phyloP scores from a whole-genome alignment of 2,888 invertebrate genomes.

The Sesia bembeciformis region DNA sequence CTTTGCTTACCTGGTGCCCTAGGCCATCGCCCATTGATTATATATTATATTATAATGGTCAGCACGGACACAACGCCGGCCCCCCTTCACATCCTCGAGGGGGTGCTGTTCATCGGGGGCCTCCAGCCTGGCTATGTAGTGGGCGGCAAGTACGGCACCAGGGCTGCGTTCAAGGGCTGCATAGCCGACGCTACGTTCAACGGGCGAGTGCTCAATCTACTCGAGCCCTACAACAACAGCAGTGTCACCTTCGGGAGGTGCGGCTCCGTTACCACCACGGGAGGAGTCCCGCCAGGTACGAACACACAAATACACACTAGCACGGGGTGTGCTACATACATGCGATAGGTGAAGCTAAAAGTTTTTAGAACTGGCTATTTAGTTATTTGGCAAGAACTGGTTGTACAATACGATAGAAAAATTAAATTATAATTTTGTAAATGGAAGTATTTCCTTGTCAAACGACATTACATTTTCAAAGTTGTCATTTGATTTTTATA shows the following conservation, averaged over 20 bases:
- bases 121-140: conserved; percentile 77
- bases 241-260: conserved; percentile 46
- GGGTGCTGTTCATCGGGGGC: conserved; percentile 91
- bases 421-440: too few species aligned
- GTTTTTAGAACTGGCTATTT: too few species aligned
- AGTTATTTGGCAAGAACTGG: too few species aligned
- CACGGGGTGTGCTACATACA: too few species aligned
- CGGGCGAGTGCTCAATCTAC: conserved; percentile 69
- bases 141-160: conserved; percentile 71
- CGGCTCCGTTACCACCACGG: conserved; percentile 42
- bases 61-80: conserved; percentile 75
- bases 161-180: conserved; percentile 87
- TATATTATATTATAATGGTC: neutral
- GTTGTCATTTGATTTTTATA: too few species aligned
- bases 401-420: too few species aligned
- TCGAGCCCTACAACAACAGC: conserved; percentile 43
- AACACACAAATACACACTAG: neutral
- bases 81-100: conserved; percentile 77
- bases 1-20: neutral
- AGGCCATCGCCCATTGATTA: neutral
- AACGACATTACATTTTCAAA: too few species aligned
- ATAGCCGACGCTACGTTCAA: conserved; percentile 94
- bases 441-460: too few species aligned
- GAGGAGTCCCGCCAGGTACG: conserved; percentile 46
- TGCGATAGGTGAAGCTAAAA: too few species aligned